A percentile compares a stretch with the other conserved stretches of the same genome.
Evolutionary conservation across 2,113 vertebrate species (phyloP).

Genomic region (Chamaea fasciata): DNA sequence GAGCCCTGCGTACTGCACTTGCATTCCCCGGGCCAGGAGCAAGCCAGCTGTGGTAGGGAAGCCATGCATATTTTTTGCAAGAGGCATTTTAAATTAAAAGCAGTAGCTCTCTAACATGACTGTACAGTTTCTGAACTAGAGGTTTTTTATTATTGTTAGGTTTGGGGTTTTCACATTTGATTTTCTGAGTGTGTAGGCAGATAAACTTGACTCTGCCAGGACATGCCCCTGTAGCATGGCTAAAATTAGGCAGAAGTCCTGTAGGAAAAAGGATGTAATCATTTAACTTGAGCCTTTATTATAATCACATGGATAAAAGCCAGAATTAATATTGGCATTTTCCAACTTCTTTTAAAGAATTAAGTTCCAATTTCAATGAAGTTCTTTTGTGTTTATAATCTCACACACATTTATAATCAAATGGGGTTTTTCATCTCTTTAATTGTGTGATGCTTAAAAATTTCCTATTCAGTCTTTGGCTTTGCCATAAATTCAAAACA

Average conservation of each 20-base stretch:
- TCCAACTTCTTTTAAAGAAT: not conserved
- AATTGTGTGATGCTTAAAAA: not conserved
- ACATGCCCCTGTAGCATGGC: not conserved
- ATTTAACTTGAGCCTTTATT: not conserved
- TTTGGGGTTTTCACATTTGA: not conserved
- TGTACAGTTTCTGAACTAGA: not conserved
- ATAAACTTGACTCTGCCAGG: not conserved
- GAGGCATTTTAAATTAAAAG: not conserved
- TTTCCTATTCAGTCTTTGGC: not conserved
- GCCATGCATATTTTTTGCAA: not conserved
- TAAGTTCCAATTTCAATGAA: not conserved
- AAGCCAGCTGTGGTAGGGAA: not conserved
- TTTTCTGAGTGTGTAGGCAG: not conserved
- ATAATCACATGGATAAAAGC: not conserved
- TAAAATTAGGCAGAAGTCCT: slow-evolving; percentile 19
- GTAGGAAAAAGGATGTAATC: slow-evolving; percentile 21
- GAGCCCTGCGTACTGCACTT: not conserved
- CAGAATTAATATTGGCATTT: not conserved
- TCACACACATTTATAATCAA: not conserved
- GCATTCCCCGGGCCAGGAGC: not conserved
- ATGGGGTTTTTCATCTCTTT: not conserved
- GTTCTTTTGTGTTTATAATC: not conserved
- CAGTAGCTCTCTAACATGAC: not conserved
- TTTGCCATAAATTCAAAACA: not conserved
- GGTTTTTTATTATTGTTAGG: not conserved